Evolutionary conservation across 1,140 invertebrate genomes (phyloP).

Genomic region (Fopius arisanus): DNA sequence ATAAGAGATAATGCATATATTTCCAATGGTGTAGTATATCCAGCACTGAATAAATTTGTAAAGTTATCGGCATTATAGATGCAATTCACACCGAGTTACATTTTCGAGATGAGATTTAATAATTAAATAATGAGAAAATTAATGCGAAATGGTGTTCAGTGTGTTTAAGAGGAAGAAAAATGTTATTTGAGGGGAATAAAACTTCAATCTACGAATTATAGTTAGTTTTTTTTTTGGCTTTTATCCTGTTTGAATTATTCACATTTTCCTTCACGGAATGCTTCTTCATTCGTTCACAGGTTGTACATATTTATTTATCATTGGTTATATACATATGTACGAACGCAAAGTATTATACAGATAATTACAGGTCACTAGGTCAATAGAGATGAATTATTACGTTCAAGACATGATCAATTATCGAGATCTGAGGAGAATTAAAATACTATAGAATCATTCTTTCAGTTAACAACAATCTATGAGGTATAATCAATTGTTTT

Average conservation of each 20-base stretch:
- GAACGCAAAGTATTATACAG: not conserved
- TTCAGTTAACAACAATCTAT: too few relatives aligned
- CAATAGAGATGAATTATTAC: not conserved
- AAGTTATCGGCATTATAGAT: slow-evolving; percentile 26
- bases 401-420: not conserved
- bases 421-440: not conserved
- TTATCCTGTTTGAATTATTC: not conserved
- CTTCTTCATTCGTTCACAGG: not conserved
- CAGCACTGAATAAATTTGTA: slow-evolving; percentile 18
- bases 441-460: too few relatives aligned
- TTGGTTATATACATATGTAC: not conserved
- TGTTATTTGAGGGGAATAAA: slow-evolving; percentile 15
- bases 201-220: not conserved
- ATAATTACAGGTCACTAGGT: not conserved
- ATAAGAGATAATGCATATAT: slow-evolving; percentile 13
- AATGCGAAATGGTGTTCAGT: slow-evolving; percentile 26
- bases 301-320: not conserved
- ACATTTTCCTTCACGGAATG: not conserved
- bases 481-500: too few relatives aligned
- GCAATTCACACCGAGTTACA: slow-evolving; percentile 15
- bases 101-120: slow-evolving; percentile 15
- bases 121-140: too few relatives aligned
- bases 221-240: not conserved
- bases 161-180: slow-evolving; percentile 25
- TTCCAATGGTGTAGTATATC: slow-evolving; percentile 14